Base-by-base conservation (phyloP, 1,140 invertebrate species). In the Triops longicaudatus region DNA sequence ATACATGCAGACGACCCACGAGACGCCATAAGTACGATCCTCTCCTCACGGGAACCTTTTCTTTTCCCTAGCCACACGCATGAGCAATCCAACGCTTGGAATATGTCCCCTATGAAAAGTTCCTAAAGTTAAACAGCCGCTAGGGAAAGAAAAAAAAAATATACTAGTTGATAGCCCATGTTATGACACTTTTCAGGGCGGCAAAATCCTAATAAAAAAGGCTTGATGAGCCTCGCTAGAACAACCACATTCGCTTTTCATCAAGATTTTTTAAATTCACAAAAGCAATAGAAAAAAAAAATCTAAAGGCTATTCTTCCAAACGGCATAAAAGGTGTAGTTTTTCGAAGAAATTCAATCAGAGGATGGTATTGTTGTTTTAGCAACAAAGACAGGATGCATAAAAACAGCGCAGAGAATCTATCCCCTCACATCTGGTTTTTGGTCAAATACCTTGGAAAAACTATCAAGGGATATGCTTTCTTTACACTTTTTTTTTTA, bases 351-450 rank as follows among this genome's bases (percentile, higher is more conserved):
- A 63, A 63, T 63, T 63, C 50, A 63, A 63, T 37, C 31, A 37
- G 31, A 37, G 31, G 31, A 37, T 37, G 31, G 7, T 63, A 63
- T 63, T 17, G 17, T 63, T 63, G 50, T 63, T 63, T 63, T 63
- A 22, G 50, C 14, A 63, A 63, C 50, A 63, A 63, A 63, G 50
- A 63, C 50, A 63, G 50, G 50, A 63, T 63, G 50, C 50, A 63
- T 17, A 63, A 63, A 63, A 63, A 63, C 50, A 63, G 50, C 50
- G n/a, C 50, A 63, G 50, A 63, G 50, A 63, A 63, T 63, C 50
- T 63, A 63, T 63, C 10, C n/a, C 22, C 50, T 63, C 50, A 63
- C 50, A 63, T 63, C 50, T 63, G 50, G 50, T 17, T 63, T n/a
- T 63, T n/a, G 6, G 22, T 63, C 10, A n/a, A 63, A 63, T 63